These are phyloP conservation scores for Protobothrops mucrosquamatus DNA, from an alignment of 2,113 vertebrate genomes.

Conservation along the genomic window DNA sequence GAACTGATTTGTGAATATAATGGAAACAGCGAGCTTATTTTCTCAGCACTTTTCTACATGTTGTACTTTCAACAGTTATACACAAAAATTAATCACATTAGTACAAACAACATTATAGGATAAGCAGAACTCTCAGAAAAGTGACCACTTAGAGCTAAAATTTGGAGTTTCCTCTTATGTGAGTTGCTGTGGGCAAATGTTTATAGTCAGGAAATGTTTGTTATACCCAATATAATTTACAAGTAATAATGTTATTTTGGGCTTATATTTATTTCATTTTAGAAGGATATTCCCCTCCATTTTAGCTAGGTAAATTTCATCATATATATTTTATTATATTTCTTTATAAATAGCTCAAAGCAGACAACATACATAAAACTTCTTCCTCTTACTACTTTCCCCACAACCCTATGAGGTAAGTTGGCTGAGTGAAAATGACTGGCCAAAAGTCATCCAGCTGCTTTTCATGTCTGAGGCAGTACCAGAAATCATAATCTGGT, in stretches of 20 bases:
- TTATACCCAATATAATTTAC: constrained; percentile 44
- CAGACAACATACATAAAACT: not conserved
- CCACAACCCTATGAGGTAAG: not conserved
- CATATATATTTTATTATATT: constrained; percentile 29
- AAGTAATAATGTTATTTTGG: constrained; percentile 34
- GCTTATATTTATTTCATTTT: constrained; percentile 60
- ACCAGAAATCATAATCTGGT: not conserved
- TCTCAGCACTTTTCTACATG: not conserved
- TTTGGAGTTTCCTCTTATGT: not conserved
- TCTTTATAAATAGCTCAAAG: not conserved
- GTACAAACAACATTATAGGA: not conserved
- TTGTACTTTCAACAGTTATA: not conserved
- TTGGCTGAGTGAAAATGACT: not conserved
- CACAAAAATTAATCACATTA: not conserved
- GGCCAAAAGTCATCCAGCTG: not conserved
- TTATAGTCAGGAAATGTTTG: not conserved
- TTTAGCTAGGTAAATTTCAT: constrained; percentile 55
- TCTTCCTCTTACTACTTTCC: not conserved
- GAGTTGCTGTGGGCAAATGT: not conserved
- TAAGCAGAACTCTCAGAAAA: not conserved
- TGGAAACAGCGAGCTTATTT: not conserved
- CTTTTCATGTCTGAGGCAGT: not conserved
- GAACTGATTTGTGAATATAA: not conserved
- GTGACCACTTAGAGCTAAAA: constrained; percentile 25
- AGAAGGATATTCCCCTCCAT: constrained; percentile 22